Base-by-base conservation (phyloP, 1,140 invertebrate species). In the Leptinotarsa lineolata region DNA sequence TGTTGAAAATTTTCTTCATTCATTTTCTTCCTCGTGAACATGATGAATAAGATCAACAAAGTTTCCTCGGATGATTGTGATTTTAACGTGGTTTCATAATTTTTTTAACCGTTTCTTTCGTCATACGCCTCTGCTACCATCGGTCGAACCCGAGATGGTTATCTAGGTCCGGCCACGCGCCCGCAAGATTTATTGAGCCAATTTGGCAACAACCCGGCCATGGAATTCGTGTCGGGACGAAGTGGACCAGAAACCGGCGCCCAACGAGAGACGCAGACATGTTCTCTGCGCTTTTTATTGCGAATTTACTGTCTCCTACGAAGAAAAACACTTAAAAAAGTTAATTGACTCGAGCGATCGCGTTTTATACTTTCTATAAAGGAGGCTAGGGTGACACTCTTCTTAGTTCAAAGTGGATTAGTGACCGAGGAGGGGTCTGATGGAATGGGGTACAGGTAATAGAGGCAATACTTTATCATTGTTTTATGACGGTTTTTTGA, bases 181-280 rank as follows among this genome's bases (percentile, higher is more conserved):
- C 79, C 72, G 61, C 48, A 67, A 72, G 72, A 78, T 79, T 80
- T 79, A 77, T 75, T 60, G 72, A 70, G 48, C 74, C 75, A 79
- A 80, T 80, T 80, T 79, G 77, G 70, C 76, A 72, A 79, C 78
- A 77, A 80, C 68, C 73, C 73, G 72, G 73, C 72, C 72, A 74
- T 66, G 72, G 76, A 77, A 76, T 75, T 67, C 67, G 72, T 73
- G 72, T 76, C 74, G 72, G 74, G 74, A 60, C 24, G 66, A 46
- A 68, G 45, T 70, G 61, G 73, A 70, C 69, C 59, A 66, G 70
- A 69, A 24, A 22, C 71, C 76, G 78, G 74, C 78, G 75, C 77
- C 77, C 67, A 68, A 54, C 48, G 48, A 54, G 48, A 54, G 48
- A 54, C 48, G 48, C 73, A 72, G 76, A 75, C 76, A 48, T 69